These are phyloP conservation scores for Octomys mimax DNA, from an alignment of 2,797 vertebrate species.

Conservation along the genomic window DNA sequence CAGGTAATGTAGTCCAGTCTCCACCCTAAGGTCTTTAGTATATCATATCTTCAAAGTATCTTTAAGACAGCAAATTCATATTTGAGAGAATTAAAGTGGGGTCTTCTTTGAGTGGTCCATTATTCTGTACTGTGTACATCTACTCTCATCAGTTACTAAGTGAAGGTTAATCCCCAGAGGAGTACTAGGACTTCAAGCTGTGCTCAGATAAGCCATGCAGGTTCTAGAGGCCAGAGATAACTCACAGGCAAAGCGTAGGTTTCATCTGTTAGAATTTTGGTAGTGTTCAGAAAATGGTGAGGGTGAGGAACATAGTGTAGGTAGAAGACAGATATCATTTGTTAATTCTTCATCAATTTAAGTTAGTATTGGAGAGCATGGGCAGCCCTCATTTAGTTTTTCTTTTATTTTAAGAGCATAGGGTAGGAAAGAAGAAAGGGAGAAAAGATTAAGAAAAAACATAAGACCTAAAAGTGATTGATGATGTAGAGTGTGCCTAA, in stretches of 20 bases:
- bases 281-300: background rate
- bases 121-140: background rate
- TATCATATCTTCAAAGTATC: background rate
- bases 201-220: background rate
- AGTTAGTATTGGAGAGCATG: background rate
- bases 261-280: background rate
- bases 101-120: background rate
- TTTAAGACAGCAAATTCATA: background rate
- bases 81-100: background rate
- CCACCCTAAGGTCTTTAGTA: background rate
- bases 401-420: slow-evolving; percentile 42
- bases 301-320: background rate
- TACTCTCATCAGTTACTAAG: background rate
- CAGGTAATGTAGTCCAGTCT: background rate
- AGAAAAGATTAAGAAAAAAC: background rate
- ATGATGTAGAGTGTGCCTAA: too few relatives aligned
- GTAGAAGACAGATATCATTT: background rate
- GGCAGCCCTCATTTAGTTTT: background rate
- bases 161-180: background rate
- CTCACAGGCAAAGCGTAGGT: background rate
- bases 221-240: background rate
- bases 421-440: background rate
- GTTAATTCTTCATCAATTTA: slow-evolving; percentile 6
- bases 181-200: background rate
- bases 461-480: background rate